Evolutionary conservation across 2,797 vertebrate genomes (phyloP).

Genomic region (Cuniculus paca): DNA sequence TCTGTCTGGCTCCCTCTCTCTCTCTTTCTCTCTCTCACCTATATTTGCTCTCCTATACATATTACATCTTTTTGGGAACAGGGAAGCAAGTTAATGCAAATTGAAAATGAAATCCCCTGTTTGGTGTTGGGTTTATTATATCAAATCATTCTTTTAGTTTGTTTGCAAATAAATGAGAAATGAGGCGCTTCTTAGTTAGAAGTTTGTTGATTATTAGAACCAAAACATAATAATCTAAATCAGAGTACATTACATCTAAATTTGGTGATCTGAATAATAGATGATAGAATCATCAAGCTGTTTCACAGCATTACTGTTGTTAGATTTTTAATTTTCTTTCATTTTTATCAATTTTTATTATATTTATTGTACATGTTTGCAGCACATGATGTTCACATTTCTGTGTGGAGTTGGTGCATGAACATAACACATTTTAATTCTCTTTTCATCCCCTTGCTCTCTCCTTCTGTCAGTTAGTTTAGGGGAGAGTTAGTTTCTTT

Average conservation of each 20-base stretch:
- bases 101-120: background rate
- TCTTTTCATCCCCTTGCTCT: background rate
- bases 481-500: background rate
- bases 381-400: background rate
- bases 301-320: background rate
- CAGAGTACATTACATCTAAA: background rate
- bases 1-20: background rate
- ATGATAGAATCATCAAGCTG: rapidly evolving
- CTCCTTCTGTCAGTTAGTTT: background rate
- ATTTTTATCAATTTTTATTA: background rate
- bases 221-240: background rate
- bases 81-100: background rate
- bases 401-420: background rate
- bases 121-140: background rate
- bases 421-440: background rate
- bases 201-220: conserved; percentile 4
- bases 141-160: conserved; percentile 28
- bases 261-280: background rate
- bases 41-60: background rate
- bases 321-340: background rate
- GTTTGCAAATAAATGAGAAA: background rate
- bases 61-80: background rate
- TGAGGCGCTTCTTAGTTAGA: background rate
- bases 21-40: background rate
- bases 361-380: background rate